phyloP scores from a whole-genome alignment of 2,797 vertebrate genomes.

The Acanthurus lineatus region DNA sequence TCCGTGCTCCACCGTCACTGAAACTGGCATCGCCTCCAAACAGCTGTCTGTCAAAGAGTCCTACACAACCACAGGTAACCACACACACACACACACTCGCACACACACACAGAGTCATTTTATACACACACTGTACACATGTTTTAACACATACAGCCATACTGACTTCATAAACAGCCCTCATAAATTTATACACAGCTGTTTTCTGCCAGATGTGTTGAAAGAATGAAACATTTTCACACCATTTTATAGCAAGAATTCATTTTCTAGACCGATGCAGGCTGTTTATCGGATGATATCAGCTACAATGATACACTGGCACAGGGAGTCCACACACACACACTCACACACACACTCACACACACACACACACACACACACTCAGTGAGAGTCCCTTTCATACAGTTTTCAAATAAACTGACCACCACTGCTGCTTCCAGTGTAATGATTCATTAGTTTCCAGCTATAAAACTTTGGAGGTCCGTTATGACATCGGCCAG shows the following conservation, averaged over 20 bases:
- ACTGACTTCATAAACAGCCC: background rate
- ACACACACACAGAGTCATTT: background rate
- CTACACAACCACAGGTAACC: conserved; percentile 90
- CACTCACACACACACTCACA: conserved; percentile 9
- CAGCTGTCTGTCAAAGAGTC: conserved; percentile 88
- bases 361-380: no score
- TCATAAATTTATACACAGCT: background rate
- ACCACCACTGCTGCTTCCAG: conserved; percentile 45
- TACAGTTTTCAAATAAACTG: conserved; percentile 15
- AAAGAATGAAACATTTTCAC: no score
- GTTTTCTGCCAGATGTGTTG: background rate
- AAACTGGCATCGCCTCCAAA: conserved; percentile 84
- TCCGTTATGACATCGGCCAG: conserved; percentile 58
- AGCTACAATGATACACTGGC: background rate
- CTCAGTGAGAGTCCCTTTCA: background rate
- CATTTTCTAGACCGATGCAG: no score
- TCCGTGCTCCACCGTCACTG: conserved; percentile 89
- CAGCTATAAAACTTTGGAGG: conserved; percentile 60
- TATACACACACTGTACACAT: background rate
- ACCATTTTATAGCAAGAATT: no score
- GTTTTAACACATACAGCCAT: background rate
- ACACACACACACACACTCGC: conserved; percentile 14
- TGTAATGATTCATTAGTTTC: conserved; percentile 65
- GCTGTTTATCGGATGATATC: no score
- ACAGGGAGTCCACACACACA: background rate